Base-by-base conservation (phyloP, 1,140 invertebrate genomes). In the Trichoplusia ni region DNA sequence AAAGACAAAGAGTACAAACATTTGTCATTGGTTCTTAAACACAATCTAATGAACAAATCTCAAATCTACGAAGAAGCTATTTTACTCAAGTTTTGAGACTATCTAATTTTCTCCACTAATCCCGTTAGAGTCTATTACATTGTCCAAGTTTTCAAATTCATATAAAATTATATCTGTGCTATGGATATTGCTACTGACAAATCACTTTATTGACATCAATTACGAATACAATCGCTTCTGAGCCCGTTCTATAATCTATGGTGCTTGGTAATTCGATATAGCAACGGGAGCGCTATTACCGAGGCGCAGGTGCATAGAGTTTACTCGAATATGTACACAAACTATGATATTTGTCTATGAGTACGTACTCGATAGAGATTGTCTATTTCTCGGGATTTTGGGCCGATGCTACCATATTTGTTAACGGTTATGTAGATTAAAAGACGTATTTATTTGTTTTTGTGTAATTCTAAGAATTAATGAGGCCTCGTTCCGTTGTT, bases 241-340 rank as follows among this genome's bases (percentile, higher is more conserved):
- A n/a, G n/a, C n/a, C n/a, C n/a, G n/a, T 7, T 33, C 7, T 11
- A 35, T 58, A 44, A 21, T 58, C 54, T 58, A 42, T 58, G 54
- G 6, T 37, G 5, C n/a, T 13, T 11, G 6, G 56, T 60, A 60
- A 46, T 47, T 60, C 29, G 19, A 47, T 47, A 46, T 47, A 21
- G 5, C 40, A 44, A 23, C 40, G 56, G 56, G 42, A 47, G 40
- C 56, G 38, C 19, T 49, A 46, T 25, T 58, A 44, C 46, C 46
- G n/a, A 27, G 4, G 18, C 31, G 56, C 56, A 60, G 56, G 56
- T 60, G 56, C 56, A 59, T 25, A 59, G 56, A 46, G 56, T 35
- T 46, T 58, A 13, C 18, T 6, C 16, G 46, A 49, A 46, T 25
- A 56, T 38, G 27, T 42, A 58, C 56, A 37, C 31, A 27, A 4